These are phyloP conservation scores for Garrulus glandarius DNA, from an alignment of 2,797 vertebrate species.

Conservation along the genomic window DNA sequence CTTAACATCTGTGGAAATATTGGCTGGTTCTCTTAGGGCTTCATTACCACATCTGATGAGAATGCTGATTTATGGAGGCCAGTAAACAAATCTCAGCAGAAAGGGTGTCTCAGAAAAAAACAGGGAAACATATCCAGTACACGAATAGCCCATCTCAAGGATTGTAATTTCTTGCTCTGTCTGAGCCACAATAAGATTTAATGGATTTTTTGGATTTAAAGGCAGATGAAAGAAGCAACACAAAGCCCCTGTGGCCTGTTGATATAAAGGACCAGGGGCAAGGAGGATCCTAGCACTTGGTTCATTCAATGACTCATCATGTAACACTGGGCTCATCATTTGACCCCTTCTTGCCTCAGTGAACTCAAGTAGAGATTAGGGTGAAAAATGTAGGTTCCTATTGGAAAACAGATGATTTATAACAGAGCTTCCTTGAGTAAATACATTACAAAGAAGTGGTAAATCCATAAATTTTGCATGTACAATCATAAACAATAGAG, in stretches of 20 bases:
- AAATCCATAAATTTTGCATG: slow-evolving; percentile 42
- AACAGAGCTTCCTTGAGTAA: slow-evolving; percentile 33
- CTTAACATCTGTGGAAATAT: neutral
- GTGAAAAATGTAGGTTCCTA: slow-evolving; percentile 36
- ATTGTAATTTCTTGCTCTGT: neutral
- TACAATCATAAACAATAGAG: slow-evolving; percentile 26
- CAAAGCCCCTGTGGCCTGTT: slow-evolving; percentile 35
- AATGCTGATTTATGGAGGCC: slow-evolving; percentile 49
- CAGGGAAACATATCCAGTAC: neutral
- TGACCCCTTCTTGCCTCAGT: slow-evolving; percentile 53
- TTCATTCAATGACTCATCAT: slow-evolving; percentile 62
- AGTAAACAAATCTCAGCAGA: slow-evolving; percentile 33
- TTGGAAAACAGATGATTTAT: slow-evolving; percentile 61
- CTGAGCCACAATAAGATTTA: neutral
- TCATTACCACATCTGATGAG: slow-evolving; percentile 40
- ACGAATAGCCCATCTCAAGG: neutral
- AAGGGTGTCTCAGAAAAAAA: neutral
- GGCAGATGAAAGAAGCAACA: neutral
- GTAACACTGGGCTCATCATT: slow-evolving; percentile 38
- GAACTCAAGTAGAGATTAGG: slow-evolving; percentile 50
- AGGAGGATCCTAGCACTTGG: slow-evolving; percentile 34
- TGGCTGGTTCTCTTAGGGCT: neutral
- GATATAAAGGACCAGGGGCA: slow-evolving; percentile 55
- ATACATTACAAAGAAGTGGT: slow-evolving; percentile 49
- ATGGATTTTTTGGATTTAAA: slow-evolving; percentile 22